Evolutionary conservation across 2,797 vertebrate species (phyloP), one percentile per base, ranked within the genome.

Genomic region (Scleropages formosus): DNA sequence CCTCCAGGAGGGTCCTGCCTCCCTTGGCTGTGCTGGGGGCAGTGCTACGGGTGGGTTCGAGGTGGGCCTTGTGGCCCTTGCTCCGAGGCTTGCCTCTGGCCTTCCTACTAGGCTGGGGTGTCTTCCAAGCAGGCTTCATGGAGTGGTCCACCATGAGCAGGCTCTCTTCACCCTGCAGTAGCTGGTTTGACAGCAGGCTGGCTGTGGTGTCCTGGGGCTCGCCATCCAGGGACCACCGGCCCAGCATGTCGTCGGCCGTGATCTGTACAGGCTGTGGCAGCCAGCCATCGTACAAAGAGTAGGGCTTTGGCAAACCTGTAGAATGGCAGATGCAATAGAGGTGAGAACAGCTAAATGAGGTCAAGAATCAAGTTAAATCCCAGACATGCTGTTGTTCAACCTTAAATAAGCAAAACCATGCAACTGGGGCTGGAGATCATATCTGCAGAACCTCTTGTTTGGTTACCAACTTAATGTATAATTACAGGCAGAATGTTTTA

Each of bases 271-370:
- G 96, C 85, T 97, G 95, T 0, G 96, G 95, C 81, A 98, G 86
- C 97, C 96, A 98, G 91, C 95, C 97, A 88, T 97, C 95, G 0
- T 96, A 95, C 79, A 98, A 90, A 22, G 97, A 96, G 86, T 97
- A 96, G 62, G 96, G 93, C 78, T 95, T 95, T 39, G 95, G 92
- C 79, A 98, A 90, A 85, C 95, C 96, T 98, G 85, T 13, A 49
- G 44, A 16, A 18, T 13, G 4, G 44, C 7, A 18, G 62, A 46
- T 0, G 7, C 49, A 71, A 20, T 0, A 15, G 22, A 49, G 4
- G 53, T 18, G 18, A 20, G 58, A 61, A 49, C 8, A 31, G 27
- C 56, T n/a, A 22, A 8, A 27, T 56, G 24, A 16, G 71, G n/a
- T 26, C 8, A 20, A 58, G 8, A 13, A 9, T 47, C 24, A 24